Evolutionary conservation across 2,888 invertebrate genomes (phyloP).

Genomic region (Diplolepis rosae): DNA sequence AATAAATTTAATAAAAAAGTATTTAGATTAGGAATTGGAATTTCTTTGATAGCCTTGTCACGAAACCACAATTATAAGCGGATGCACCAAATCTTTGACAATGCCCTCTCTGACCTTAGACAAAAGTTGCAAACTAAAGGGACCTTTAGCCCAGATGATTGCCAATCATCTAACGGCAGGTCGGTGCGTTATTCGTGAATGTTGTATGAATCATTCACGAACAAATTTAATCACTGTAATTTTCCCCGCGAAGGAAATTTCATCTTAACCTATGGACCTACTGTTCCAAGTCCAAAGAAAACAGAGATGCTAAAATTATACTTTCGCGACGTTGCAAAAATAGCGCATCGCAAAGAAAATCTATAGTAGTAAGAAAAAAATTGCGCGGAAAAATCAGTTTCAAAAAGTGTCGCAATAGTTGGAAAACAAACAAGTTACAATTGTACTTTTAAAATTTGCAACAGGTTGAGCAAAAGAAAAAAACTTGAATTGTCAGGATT

Average conservation of each 20-base stretch:
- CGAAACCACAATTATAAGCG: background rate
- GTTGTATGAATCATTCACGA: background rate
- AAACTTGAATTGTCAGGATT: too few species aligned
- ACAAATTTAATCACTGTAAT: slow-evolving; percentile 14
- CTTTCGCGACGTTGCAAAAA: background rate
- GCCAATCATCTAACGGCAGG: background rate
- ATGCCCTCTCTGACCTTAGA: slow-evolving; percentile 4
- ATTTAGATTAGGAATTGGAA: too few species aligned
- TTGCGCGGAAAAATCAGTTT: too few species aligned
- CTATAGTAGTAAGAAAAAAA: too few species aligned
- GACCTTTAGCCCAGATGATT: slow-evolving; percentile 14
- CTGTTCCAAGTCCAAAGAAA: too few species aligned
- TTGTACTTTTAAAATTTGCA: too few species aligned
- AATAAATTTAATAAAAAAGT: too few species aligned
- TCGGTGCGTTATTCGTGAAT: background rate
- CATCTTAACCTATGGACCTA: background rate
- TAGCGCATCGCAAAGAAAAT: background rate
- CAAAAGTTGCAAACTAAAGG: background rate
- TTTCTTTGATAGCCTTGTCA: too few species aligned
- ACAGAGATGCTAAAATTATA: too few species aligned
- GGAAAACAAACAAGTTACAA: too few species aligned
- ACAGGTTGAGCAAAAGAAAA: too few species aligned
- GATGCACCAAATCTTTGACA: slow-evolving; percentile 15
- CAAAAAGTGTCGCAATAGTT: too few species aligned
- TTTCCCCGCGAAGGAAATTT: slow-evolving; percentile 8